phyloP scores from a whole-genome alignment of 2,797 vertebrate species.

The Staurois parvus region DNA sequence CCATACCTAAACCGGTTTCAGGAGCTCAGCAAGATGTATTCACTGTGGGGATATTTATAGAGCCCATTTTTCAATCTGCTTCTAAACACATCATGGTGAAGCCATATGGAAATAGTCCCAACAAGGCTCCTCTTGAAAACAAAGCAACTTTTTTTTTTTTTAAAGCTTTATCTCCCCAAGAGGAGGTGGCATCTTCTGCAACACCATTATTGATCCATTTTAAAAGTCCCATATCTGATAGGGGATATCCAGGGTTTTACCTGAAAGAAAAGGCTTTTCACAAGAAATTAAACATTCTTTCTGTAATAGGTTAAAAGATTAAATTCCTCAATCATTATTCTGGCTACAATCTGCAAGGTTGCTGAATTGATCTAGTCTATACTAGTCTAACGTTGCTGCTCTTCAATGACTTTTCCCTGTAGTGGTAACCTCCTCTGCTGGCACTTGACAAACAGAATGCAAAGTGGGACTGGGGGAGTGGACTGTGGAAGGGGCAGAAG shows the following conservation, averaged over 20 bases:
- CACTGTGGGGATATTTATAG: conserved; percentile 81
- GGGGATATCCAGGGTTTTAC: conserved; percentile 89
- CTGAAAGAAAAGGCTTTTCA: conserved; percentile 95
- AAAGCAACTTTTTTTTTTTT: conserved; percentile 79
- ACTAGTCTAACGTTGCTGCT: conserved; percentile 66
- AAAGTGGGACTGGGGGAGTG: conserved; percentile 73
- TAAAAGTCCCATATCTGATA: conserved; percentile 89
- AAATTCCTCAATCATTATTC: conserved; percentile 75
- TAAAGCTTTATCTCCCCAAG: conserved; percentile 88
- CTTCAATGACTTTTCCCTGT: conserved; percentile 73
- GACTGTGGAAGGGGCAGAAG: conserved; percentile 14
- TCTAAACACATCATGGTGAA: conserved; percentile 81
- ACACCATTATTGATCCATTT: conserved; percentile 89
- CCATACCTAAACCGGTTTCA: conserved; percentile 83
- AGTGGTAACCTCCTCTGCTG: conserved; percentile 80
- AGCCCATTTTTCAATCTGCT: conserved; percentile 83
- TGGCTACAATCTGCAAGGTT: conserved; percentile 70
- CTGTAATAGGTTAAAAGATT: conserved; percentile 55
- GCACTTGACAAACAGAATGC: conserved; percentile 79
- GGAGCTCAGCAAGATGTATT: conserved; percentile 86
- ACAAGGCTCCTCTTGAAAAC: conserved; percentile 90
- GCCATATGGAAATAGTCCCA: conserved; percentile 87
- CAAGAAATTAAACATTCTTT: conserved; percentile 86
- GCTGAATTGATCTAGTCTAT: conserved; percentile 73
- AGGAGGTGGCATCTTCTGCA: conserved; percentile 90